phyloP scores from a whole-genome alignment of 2,113 vertebrate genomes.

The Todiramphus chloris region DNA sequence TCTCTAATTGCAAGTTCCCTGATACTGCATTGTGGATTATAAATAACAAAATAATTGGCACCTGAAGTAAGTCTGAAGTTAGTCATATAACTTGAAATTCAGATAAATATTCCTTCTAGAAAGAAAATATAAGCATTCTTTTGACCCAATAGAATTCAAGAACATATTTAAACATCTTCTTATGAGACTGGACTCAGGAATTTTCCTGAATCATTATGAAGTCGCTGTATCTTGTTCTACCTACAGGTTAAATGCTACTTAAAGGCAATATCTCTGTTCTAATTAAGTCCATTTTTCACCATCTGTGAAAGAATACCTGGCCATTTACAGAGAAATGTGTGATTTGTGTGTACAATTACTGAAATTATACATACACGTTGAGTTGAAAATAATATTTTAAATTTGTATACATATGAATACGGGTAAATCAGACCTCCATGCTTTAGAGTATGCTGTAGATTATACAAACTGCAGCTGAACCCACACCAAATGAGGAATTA shows the following conservation, averaged over 20 bases:
- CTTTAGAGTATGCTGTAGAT: not conserved
- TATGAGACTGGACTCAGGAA: not conserved
- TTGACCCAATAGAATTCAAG: not conserved
- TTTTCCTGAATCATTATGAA: not conserved
- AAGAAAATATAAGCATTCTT: not conserved
- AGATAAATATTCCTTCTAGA: not conserved
- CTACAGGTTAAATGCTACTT: not conserved
- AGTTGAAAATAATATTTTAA: not conserved
- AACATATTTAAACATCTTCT: not conserved
- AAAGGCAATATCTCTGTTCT: not conserved
- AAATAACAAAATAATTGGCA: slow-evolving; percentile 35
- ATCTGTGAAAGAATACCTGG: not conserved
- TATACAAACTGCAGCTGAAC: not conserved
- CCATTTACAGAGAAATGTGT: not conserved
- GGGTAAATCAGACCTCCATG: not conserved
- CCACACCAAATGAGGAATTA: not conserved
- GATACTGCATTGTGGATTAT: not conserved
- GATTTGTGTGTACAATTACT: not conserved
- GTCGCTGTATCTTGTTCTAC: not conserved
- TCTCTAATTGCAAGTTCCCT: slow-evolving; percentile 25
- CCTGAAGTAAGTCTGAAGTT: not conserved
- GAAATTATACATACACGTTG: not conserved
- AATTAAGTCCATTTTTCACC: not conserved
- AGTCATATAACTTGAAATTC: not conserved
- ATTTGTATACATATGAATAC: not conserved